These are phyloP conservation scores for Otis tarda DNA, from an alignment of 2,113 vertebrate species.

Conservation along the genomic window DNA sequence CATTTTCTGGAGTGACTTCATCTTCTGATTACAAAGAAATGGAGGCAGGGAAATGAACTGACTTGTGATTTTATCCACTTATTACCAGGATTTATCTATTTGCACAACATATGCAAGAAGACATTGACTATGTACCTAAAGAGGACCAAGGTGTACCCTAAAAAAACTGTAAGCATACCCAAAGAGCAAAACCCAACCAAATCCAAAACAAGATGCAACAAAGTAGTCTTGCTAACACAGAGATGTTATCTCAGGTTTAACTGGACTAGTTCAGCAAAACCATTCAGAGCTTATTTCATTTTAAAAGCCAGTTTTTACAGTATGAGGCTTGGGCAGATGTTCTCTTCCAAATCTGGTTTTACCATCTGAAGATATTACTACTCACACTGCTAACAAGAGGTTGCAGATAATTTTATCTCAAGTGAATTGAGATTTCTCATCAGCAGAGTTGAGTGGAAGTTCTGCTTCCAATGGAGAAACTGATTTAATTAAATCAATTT, in stretches of 20 bases:
- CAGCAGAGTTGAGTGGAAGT: background rate
- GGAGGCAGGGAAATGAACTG: background rate
- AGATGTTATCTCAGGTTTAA: background rate
- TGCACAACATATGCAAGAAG: background rate
- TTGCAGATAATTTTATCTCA: constrained; percentile 40
- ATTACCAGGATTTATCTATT: background rate
- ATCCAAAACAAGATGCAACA: background rate
- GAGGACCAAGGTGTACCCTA: background rate
- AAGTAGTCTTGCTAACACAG: background rate
- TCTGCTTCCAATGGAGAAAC: background rate
- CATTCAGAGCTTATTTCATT: background rate
- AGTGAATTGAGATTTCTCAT: background rate
- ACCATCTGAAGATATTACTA: background rate
- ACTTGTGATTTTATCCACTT: constrained; percentile 31
- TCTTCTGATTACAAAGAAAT: constrained; percentile 44
- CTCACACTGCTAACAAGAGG: background rate
- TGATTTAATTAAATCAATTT: background rate
- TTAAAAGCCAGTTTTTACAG: background rate
- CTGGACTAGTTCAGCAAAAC: background rate
- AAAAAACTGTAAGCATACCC: background rate
- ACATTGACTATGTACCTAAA: background rate
- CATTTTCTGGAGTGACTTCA: constrained; percentile 50
- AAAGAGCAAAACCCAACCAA: background rate
- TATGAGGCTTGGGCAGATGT: background rate
- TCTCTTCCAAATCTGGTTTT: background rate